Evolutionary conservation across 2,888 invertebrate genomes (phyloP).

Genomic region (Sympetrum striolatum): DNA sequence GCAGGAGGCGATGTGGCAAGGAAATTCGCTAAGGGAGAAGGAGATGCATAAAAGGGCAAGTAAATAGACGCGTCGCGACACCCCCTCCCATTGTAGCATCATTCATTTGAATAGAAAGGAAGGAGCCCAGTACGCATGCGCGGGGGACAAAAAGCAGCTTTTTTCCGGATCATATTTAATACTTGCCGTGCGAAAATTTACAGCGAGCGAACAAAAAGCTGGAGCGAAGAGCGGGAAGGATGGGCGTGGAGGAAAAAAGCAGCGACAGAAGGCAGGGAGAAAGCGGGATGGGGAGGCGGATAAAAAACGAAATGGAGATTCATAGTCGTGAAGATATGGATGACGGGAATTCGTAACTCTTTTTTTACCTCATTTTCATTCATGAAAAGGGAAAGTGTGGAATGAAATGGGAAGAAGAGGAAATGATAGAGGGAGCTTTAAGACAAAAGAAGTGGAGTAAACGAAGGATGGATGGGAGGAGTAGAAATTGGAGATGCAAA

Average conservation of each 20-base stretch:
- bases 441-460: too few relatives aligned
- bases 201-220: neutral
- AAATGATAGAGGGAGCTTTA: too few relatives aligned
- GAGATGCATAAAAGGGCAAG: neutral
- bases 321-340: too few relatives aligned
- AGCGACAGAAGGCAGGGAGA: neutral
- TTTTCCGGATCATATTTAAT: neutral
- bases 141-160: neutral
- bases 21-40: neutral
- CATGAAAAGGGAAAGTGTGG: too few relatives aligned
- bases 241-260: neutral
- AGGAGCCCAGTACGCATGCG: neutral
- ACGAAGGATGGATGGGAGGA: too few relatives aligned
- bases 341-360: too few relatives aligned
- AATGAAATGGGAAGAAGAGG: too few relatives aligned
- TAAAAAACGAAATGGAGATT: neutral
- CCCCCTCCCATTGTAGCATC: neutral
- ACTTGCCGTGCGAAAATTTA: neutral
- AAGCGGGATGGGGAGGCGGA: neutral
- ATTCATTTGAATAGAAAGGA: neutral
- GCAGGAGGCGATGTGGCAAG: neutral
- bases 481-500: too few relatives aligned
- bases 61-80: neutral
- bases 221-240: neutral
- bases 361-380: too few relatives aligned